Percentiles rank a stretch among this genome's conserved stretches.
Conservation (phyloP, 1,140 invertebrate species). For the Saccostrea echinata region DNA sequence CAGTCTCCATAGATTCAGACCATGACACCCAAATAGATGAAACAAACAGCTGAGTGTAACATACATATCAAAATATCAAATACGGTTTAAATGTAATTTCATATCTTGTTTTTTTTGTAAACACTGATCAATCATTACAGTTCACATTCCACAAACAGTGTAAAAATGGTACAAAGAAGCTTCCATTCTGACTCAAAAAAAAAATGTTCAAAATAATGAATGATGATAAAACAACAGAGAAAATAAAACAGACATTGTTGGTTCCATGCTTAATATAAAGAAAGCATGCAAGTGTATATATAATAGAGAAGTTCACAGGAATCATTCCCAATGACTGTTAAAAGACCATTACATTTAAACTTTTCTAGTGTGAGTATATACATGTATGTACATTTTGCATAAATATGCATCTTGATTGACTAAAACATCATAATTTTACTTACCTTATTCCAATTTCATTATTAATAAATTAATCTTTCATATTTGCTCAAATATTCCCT, state of each 20-base stretch:
- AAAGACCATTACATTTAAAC: neutral
- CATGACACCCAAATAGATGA: neutral
- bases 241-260: neutral
- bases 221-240: neutral
- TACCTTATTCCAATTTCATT: neutral
- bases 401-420: neutral
- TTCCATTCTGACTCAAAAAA: neutral
- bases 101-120: neutral
- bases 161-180: neutral
- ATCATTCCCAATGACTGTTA: neutral
- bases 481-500: neutral
- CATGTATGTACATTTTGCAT: conserved; percentile 1
- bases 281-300: conserved; percentile 2
- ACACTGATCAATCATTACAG: neutral
- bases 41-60: conserved; percentile 10
- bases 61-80: neutral
- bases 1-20: neutral
- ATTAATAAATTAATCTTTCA: neutral
- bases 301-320: neutral
- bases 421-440: conserved; percentile 9
- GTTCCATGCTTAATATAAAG: neutral
- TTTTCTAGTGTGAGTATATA: neutral
- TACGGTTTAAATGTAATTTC: neutral
- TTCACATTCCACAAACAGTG: neutral
- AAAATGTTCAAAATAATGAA: neutral